Conservation (phyloP, 2,888 invertebrate species). For the Cartodere bifasciata region DNA sequence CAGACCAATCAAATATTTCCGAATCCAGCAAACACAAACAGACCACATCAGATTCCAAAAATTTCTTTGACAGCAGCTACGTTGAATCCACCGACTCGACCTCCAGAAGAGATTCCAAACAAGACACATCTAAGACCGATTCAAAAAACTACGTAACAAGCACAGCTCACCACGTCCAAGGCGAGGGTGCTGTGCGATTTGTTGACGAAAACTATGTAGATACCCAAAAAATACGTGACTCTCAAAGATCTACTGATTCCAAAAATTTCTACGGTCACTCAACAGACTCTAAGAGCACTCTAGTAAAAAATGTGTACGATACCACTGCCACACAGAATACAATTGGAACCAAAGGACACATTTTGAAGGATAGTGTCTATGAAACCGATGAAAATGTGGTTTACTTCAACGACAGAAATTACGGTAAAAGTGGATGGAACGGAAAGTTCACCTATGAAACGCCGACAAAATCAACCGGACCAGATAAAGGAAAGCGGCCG, state of each 20-base stretch:
- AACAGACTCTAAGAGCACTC: conserved; percentile 24
- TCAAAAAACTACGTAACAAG: no score
- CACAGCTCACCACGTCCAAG: no score
- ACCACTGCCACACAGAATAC: conserved; percentile 31
- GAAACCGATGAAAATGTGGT: conserved; percentile 32
- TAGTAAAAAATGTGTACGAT: conserved; percentile 30
- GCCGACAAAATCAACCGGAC: conserved; percentile 19
- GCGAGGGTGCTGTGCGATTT: no score
- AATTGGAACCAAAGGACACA: conserved; percentile 33
- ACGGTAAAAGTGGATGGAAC: conserved; percentile 35
- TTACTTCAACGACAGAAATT: conserved; percentile 31
- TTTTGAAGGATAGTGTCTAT: conserved; percentile 39
- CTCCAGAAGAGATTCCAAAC: conserved; percentile 1
- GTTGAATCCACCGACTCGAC: no score
- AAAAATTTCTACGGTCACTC: conserved; percentile 29
- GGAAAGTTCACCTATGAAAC: conserved; percentile 31
- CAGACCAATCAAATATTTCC: conserved; percentile 4
- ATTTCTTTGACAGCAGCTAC: conserved; percentile 15
- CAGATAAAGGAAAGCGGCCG: conserved; percentile 1
- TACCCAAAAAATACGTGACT: conserved; percentile 21
- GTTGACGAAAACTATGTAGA: conserved; percentile 26
- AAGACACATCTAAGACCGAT: no score
- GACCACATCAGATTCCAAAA: conserved; percentile 8
- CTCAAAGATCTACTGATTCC: conserved; percentile 23
- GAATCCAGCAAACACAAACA: conserved; percentile 3